A percentile compares a stretch with the other conserved stretches of the same genome.
Evolutionary conservation across 2,113 vertebrate species (phyloP).

Genomic region (Grammomys surdaster): DNA sequence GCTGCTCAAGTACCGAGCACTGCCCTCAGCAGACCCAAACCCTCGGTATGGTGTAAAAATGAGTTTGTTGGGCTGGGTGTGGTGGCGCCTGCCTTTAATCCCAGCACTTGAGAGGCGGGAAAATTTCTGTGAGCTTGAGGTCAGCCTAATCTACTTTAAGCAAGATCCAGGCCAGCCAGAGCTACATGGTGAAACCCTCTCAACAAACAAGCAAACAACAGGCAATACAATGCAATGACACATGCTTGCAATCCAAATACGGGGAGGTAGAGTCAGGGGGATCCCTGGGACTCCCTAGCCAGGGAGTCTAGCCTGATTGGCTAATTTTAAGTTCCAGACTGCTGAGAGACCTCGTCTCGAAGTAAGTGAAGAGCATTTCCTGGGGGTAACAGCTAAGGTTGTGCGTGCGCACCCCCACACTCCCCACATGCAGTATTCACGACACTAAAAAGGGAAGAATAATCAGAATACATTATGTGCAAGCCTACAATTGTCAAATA

Average conservation of each 20-base stretch:
- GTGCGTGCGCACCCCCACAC: too few species aligned
- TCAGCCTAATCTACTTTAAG: neutral
- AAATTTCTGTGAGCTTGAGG: neutral
- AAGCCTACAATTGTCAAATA: neutral
- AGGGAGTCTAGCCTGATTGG: neutral
- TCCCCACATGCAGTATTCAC: neutral
- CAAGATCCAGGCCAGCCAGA: neutral
- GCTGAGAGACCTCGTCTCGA: neutral
- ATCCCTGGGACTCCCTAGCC: neutral
- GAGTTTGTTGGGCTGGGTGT: neutral
- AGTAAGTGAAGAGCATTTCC: neutral
- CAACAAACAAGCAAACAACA: neutral
- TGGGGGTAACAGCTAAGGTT: neutral
- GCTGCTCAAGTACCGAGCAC: neutral
- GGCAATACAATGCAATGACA: too few species aligned
- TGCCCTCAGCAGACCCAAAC: neutral
- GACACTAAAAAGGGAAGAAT: too few species aligned
- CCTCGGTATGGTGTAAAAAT: fast-evolving
- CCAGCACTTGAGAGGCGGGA: neutral
- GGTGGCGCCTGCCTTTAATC: neutral
- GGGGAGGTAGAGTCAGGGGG: neutral
- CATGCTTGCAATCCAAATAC: neutral
- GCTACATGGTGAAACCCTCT: neutral
- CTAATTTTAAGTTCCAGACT: neutral
- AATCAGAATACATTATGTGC: neutral